A percentile compares a stretch with the other conserved stretches of the same genome.
Evolutionary conservation across 2,888 invertebrate genomes (phyloP).

Genomic region (Caenorhabditis macrosperma): DNA sequence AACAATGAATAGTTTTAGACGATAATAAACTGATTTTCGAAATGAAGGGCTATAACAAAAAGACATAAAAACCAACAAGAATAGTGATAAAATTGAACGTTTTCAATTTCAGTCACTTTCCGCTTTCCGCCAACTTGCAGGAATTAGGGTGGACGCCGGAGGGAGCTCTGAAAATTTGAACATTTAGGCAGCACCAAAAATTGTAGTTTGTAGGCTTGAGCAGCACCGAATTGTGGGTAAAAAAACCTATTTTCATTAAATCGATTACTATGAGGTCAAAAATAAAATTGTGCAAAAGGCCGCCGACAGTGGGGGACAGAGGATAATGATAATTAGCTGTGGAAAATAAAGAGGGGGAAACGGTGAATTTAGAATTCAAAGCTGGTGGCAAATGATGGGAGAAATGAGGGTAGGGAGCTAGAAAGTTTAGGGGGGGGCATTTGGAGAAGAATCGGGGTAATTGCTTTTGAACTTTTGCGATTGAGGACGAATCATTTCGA

Average conservation of each 20-base stretch:
- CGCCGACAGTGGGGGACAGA: too few species aligned
- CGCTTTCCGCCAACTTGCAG: slow-evolving; percentile 23
- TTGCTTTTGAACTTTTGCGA: background rate
- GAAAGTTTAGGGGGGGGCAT: background rate
- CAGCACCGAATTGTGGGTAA: background rate
- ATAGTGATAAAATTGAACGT: too few species aligned
- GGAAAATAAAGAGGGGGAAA: background rate
- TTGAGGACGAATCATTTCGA: too few species aligned
- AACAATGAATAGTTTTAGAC: too few species aligned
- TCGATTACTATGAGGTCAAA: background rate
- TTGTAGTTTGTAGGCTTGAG: background rate
- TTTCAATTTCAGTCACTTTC: background rate
- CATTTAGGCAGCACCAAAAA: background rate
- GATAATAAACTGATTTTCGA: too few species aligned
- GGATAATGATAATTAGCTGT: too few species aligned
- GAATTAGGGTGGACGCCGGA: slow-evolving; percentile 22
- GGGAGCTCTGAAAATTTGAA: slow-evolving; percentile 13
- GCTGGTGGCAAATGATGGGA: too few species aligned
- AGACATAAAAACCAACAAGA: too few species aligned
- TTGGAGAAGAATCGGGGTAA: too few species aligned
- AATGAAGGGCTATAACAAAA: too few species aligned
- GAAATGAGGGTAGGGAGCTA: background rate
- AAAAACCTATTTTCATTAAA: background rate
- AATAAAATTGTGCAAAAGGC: background rate
- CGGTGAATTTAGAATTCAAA: background rate